Conservation (phyloP, 2,797 vertebrate species). For the Meriones psammophilus region DNA sequence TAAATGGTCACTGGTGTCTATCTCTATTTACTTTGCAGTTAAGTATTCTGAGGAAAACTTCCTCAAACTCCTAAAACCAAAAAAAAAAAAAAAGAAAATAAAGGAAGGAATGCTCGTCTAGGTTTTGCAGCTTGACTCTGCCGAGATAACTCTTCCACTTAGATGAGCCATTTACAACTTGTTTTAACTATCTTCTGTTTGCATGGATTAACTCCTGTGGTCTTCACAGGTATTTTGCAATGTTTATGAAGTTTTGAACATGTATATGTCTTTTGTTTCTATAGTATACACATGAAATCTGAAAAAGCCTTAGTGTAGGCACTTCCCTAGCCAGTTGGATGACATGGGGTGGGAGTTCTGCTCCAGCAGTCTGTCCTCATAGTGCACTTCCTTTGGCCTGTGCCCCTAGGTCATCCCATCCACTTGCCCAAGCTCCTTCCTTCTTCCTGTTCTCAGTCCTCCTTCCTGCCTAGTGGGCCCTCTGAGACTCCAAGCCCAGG, state of each 20-base stretch:
- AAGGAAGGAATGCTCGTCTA: neutral
- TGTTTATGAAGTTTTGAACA: neutral
- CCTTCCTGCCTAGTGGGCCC: too few relatives aligned
- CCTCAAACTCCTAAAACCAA: neutral
- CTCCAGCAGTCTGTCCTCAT: too few relatives aligned
- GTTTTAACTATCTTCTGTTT: too few relatives aligned
- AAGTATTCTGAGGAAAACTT: neutral
- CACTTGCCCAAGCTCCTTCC: too few relatives aligned
- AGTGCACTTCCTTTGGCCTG: too few relatives aligned
- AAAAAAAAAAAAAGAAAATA: neutral
- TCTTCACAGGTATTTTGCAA: neutral
- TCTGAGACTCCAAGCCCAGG: too few relatives aligned
- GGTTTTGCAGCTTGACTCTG: neutral
- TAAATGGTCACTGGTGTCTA: neutral
- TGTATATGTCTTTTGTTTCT: neutral
- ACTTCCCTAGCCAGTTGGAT: neutral
- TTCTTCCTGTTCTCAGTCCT: too few relatives aligned
- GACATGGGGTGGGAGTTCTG: too few relatives aligned
- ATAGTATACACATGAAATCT: neutral
- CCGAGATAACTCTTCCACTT: neutral
- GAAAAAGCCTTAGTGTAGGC: neutral
- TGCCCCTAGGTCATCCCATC: too few relatives aligned
- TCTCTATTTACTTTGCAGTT: neutral
- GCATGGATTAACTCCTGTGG: neutral
- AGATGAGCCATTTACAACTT: neutral